phyloP scores from a whole-genome alignment of 1,140 invertebrate species.

The Bombus difficillimus region DNA sequence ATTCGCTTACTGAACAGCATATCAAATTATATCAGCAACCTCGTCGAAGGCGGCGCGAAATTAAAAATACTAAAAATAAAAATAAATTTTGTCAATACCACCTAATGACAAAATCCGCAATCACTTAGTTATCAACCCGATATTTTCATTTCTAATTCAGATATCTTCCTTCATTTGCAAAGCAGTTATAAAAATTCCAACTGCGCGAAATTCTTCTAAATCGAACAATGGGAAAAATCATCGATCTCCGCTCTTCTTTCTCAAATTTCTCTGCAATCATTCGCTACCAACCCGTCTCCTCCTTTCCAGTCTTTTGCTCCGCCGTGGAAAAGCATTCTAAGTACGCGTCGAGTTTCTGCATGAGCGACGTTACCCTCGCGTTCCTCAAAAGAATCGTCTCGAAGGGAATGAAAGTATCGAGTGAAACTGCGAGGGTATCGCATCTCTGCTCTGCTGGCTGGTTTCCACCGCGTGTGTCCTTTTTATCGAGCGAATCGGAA shows the following conservation, averaged over 20 bases:
- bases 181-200: no score
- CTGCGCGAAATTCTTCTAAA: no score
- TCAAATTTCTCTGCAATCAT: neutral
- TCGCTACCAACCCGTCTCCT: no score
- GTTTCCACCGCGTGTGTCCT: slow-evolving; percentile 4
- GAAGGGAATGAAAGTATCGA: slow-evolving; percentile 36
- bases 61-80: no score
- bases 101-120: no score
- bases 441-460: no score
- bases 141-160: no score
- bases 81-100: no score
- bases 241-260: neutral
- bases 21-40: no score
- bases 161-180: accelerated
- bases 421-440: neutral
- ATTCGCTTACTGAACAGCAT: no score
- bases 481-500: slow-evolving; percentile 51
- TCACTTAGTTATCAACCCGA: accelerated
- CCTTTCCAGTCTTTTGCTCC: neutral
- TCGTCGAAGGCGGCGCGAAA: no score
- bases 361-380: slow-evolving; percentile 8
- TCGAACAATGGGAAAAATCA: neutral
- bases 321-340: slow-evolving; percentile 10
- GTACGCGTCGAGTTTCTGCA: slow-evolving; percentile 33
- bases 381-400: slow-evolving; percentile 29